A percentile compares a stretch with the other conserved stretches of the same genome.
phyloP scores from a whole-genome alignment of 1,140 invertebrate genomes.

The Musca domestica region DNA sequence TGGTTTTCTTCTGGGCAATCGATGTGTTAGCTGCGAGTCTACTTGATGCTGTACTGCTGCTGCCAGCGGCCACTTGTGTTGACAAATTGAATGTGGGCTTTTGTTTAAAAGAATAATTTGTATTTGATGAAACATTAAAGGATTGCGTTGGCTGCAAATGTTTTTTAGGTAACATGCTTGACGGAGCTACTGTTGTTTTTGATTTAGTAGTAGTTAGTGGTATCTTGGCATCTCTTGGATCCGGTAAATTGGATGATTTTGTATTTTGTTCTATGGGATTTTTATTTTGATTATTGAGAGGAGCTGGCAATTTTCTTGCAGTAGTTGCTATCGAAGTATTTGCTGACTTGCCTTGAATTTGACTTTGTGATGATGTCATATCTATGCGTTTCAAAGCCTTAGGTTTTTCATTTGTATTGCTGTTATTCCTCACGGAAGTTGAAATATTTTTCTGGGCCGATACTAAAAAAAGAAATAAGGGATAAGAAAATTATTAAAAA shows the following conservation, averaged over 20 bases:
- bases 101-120: background rate
- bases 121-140: background rate
- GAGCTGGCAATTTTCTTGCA: background rate
- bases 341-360: background rate
- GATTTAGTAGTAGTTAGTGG: background rate
- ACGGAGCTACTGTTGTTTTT: background rate
- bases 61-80: background rate
- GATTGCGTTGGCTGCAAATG: conserved; percentile 10
- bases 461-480: background rate
- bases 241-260: conserved; percentile 20
- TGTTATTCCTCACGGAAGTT: background rate
- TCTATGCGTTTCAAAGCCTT: conserved; percentile 18
- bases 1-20: background rate
- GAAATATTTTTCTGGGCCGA: conserved; percentile 29
- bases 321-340: background rate
- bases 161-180: conserved; percentile 13
- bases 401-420: background rate
- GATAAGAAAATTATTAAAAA: no score
- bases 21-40: background rate
- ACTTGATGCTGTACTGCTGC: background rate
- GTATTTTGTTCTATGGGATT: no score
- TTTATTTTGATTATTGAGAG: no score
- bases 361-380: background rate
- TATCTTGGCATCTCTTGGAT: conserved; percentile 16
- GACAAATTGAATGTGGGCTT: conserved; percentile 23